A percentile compares a stretch with the other conserved stretches of the same genome.
phyloP scores from a whole-genome alignment of 2,797 vertebrate species.

The Anguilla obscura region DNA sequence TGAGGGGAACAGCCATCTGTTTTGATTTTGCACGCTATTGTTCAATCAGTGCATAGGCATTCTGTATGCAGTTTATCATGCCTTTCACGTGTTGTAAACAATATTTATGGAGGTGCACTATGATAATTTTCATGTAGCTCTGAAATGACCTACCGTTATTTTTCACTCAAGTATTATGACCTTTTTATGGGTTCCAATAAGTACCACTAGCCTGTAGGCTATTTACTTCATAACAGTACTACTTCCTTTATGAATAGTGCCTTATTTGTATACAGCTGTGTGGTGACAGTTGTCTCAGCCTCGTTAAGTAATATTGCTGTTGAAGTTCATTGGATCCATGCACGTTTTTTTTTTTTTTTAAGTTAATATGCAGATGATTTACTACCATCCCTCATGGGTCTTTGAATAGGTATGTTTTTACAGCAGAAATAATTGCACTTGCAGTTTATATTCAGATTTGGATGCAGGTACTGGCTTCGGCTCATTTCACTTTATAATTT shows the following conservation, averaged over 20 bases:
- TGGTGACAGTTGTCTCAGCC: background rate
- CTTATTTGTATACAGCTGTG: background rate
- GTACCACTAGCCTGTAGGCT: background rate
- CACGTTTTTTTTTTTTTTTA: background rate
- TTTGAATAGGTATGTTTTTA: background rate
- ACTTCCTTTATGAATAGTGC: background rate
- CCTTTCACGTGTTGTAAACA: too few relatives aligned
- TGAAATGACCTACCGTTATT: too few relatives aligned
- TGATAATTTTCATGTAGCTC: too few relatives aligned
- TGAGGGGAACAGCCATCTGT: too few relatives aligned
- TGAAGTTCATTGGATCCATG: background rate
- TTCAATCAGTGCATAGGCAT: too few relatives aligned
- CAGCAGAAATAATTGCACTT: slow-evolving; percentile 2
- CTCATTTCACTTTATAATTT: background rate
- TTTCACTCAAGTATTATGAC: too few relatives aligned
- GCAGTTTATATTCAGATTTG: too few relatives aligned
- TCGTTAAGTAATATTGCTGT: background rate
- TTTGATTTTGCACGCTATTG: too few relatives aligned
- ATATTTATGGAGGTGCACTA: too few relatives aligned
- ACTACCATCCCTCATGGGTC: background rate
- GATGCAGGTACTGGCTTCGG: too few relatives aligned
- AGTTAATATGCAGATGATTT: background rate
- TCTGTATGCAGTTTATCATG: too few relatives aligned
- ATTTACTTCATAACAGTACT: background rate
- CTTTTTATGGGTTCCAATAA: too few relatives aligned